A percentile compares a stretch with the other conserved stretches of the same genome.
Evolutionary conservation across 2,888 invertebrate genomes (phyloP).

Genomic region (Dorcus parallelipipedus): DNA sequence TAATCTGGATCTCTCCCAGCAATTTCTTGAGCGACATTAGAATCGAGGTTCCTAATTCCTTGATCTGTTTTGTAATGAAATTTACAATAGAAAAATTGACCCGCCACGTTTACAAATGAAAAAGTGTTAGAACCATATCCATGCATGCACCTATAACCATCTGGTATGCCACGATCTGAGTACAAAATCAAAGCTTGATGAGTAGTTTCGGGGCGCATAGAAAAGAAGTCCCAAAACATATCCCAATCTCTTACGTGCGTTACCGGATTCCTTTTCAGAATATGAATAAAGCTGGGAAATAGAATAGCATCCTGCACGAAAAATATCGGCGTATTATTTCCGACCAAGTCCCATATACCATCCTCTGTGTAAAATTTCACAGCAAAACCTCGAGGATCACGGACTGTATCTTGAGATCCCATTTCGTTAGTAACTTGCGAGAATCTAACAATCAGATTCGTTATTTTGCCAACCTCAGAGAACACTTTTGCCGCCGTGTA

Average conservation of each 20-base stretch:
- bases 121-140: constrained; percentile 95
- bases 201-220: constrained; percentile 79
- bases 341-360: constrained; percentile 91
- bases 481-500: constrained; percentile 79
- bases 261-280: constrained; percentile 92
- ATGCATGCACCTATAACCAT: constrained; percentile 71
- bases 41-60: constrained; percentile 76
- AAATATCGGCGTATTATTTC: constrained; percentile 90
- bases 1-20: constrained; percentile 84
- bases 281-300: constrained; percentile 94
- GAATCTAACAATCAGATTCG: constrained; percentile 74
- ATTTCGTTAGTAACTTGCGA: constrained; percentile 87
- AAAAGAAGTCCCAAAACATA: constrained; percentile 95
- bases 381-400: constrained; percentile 91
- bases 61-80: constrained; percentile 92
- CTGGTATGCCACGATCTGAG: constrained; percentile 89
- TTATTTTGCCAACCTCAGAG: constrained; percentile 71
- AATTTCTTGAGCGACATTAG: constrained; percentile 65
- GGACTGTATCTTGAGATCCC: constrained; percentile 85
- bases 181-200: constrained; percentile 87
- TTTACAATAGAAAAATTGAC: constrained; percentile 75
- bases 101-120: constrained; percentile 76
- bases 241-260: constrained; percentile 88
- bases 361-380: constrained; percentile 92
- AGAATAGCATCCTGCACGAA: constrained; percentile 85